Conservation (phyloP, 1,140 invertebrate species). For the Achroia grisella region DNA sequence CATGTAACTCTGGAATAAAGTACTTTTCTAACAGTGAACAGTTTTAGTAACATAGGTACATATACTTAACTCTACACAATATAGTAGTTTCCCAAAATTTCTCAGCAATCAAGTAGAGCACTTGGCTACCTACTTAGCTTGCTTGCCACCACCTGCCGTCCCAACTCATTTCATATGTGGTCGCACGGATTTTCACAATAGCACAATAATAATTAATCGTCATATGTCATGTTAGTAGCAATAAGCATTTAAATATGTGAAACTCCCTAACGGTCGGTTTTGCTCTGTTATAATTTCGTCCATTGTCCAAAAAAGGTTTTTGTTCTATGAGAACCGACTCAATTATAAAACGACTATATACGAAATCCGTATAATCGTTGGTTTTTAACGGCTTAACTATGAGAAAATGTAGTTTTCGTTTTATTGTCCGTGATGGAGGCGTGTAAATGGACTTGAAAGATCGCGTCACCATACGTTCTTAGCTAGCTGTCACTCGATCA, state of each 20-base stretch:
- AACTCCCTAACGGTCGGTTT: slow-evolving; percentile 40
- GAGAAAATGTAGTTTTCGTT: slow-evolving; percentile 58
- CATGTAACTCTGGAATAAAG: no score
- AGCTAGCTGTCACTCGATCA: no score
- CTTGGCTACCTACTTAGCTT: background rate
- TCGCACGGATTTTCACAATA: slow-evolving; percentile 39
- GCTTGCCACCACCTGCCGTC: slow-evolving; percentile 11
- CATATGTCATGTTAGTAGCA: slow-evolving; percentile 64
- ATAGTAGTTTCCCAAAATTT: slow-evolving; percentile 9
- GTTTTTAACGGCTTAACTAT: slow-evolving; percentile 71
- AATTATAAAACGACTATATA: slow-evolving; percentile 59
- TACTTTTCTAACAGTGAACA: no score
- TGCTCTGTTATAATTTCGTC: slow-evolving; percentile 66
- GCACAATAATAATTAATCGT: slow-evolving; percentile 62
- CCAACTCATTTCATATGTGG: slow-evolving; percentile 10
- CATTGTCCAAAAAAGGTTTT: slow-evolving; percentile 63
- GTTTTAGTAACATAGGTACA: no score
- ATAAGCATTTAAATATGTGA: slow-evolving; percentile 69
- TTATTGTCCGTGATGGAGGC: slow-evolving; percentile 48
- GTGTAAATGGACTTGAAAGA: slow-evolving; percentile 30
- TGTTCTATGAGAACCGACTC: slow-evolving; percentile 70
- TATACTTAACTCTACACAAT: background rate
- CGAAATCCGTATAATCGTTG: slow-evolving; percentile 68
- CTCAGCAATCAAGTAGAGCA: slow-evolving; percentile 10
- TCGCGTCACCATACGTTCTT: no score